Evolutionary conservation across 1,140 invertebrate genomes (phyloP).

Genomic region (Proctacanthus coquilletti): DNA sequence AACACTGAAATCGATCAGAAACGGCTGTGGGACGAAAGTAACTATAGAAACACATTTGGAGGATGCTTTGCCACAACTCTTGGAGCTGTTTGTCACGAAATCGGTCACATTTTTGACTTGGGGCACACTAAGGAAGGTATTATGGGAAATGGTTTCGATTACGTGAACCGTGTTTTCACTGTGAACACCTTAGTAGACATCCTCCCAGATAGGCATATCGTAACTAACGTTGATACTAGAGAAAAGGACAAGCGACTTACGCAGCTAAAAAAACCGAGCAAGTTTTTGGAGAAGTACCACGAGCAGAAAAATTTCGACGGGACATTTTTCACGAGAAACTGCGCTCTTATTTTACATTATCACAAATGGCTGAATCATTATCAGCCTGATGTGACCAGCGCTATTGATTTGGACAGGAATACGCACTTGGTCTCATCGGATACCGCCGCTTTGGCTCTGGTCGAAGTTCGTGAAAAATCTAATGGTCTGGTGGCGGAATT

Average conservation of each 20-base stretch:
- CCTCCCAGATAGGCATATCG: constrained; percentile 34
- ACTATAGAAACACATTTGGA: constrained; percentile 67
- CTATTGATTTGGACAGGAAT: constrained; percentile 3
- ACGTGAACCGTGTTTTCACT: constrained; percentile 61
- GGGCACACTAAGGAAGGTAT: constrained; percentile 81
- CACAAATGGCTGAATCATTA: constrained; percentile 19
- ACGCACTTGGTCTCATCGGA: constrained; percentile 13
- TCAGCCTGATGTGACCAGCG: background rate
- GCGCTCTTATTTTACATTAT: constrained; percentile 20
- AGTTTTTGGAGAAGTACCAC: constrained; percentile 33
- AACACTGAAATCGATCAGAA: constrained; percentile 44
- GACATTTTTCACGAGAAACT: constrained; percentile 24
- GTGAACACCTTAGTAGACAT: constrained; percentile 35
- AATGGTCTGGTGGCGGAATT: constrained; percentile 20
- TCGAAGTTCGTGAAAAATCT: constrained; percentile 21
- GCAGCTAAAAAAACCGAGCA: constrained; percentile 33
- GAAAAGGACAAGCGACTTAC: constrained; percentile 35
- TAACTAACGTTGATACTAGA: constrained; percentile 32
- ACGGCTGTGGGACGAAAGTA: constrained; percentile 74
- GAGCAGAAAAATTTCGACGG: constrained; percentile 21
- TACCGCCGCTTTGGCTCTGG: constrained; percentile 10
- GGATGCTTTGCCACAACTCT: constrained; percentile 83
- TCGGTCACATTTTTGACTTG: constrained; percentile 88
- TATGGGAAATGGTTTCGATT: constrained; percentile 89
- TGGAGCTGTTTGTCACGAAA: constrained; percentile 85